These are phyloP conservation scores for Pantherophis guttatus DNA, from an alignment of 2,113 vertebrate species.

Conservation along the genomic window DNA sequence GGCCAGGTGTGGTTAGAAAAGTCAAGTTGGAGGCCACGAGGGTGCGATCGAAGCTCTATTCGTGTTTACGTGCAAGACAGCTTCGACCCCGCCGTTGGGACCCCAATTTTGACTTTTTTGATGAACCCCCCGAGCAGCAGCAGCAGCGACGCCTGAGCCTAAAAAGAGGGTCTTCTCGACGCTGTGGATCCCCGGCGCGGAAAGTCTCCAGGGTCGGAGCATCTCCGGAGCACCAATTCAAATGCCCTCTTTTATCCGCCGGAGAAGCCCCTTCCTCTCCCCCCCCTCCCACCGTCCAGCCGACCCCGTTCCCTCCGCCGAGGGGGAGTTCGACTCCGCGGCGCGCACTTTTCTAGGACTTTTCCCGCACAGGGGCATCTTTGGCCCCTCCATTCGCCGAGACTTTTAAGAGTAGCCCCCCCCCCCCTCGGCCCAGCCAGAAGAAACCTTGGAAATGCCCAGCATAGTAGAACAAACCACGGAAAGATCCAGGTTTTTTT, in stretches of 20 bases:
- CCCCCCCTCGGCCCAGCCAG: accelerated
- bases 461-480: neutral
- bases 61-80: neutral
- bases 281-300: neutral
- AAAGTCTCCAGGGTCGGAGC: neutral
- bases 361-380: neutral
- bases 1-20: neutral
- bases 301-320: neutral
- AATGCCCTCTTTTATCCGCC: neutral
- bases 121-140: neutral
- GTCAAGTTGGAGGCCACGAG: neutral
- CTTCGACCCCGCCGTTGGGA: neutral
- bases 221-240: neutral
- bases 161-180: neutral
- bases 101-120: neutral
- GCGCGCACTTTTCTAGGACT: neutral
- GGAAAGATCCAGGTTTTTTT: neutral
- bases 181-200: neutral
- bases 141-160: neutral
- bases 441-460: neutral
- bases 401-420: neutral
- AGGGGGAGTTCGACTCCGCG: neutral
- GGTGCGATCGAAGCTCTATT: neutral
- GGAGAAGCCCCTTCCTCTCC: neutral
- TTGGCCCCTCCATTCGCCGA: neutral